Evolutionary conservation across 2,113 vertebrate genomes (phyloP), one percentile per base, ranked within the genome.

Genomic region (Ochotona curzoniae): DNA sequence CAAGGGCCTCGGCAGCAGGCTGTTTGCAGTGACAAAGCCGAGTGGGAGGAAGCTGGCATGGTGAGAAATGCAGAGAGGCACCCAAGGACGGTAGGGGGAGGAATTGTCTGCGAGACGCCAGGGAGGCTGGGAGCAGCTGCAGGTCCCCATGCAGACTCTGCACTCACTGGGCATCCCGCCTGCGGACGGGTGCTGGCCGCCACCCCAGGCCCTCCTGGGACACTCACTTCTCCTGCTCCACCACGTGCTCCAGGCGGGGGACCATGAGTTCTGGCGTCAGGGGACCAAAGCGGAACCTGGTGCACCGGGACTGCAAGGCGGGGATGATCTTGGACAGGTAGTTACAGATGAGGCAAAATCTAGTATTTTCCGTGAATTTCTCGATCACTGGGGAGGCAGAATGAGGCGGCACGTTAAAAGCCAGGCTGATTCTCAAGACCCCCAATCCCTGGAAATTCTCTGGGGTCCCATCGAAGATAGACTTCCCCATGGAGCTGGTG

Each of bases 301-400:
- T 99, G 97, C 99, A 99, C 71, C 99, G 98, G 3, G 99, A 99
- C 95, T 99, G 99, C 96, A 99, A 96, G 2, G 99, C 99, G 0
- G 99, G 99, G 97, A 99, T 99, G 98, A 99, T 99, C 98, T 99
- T 99, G 76, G 99, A 99, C 84, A 99, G 98, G 97, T 99, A 99
- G 97, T 99, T 99, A 96, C 99, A 99, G 98, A 99, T 99, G 92
- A 99, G 98, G 95, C 99, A 99, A 71, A 99, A 99, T 0, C 99
- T 97, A 11, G 99, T 99, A 97, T 99, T 99, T 96, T 99, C 99
- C 0, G 99, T 99, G 97, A 99, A 99, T 95, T 99, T 99, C 97
- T 99, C 99, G 3, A 99, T 99, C 90, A 99, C 99, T 99, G 97
- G 73, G 0, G 32, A 83, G 35, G n/a, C 4, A 91, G 82, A 88